phyloP scores from a whole-genome alignment of 2,113 vertebrate species.

The Xenopus laevis region DNA sequence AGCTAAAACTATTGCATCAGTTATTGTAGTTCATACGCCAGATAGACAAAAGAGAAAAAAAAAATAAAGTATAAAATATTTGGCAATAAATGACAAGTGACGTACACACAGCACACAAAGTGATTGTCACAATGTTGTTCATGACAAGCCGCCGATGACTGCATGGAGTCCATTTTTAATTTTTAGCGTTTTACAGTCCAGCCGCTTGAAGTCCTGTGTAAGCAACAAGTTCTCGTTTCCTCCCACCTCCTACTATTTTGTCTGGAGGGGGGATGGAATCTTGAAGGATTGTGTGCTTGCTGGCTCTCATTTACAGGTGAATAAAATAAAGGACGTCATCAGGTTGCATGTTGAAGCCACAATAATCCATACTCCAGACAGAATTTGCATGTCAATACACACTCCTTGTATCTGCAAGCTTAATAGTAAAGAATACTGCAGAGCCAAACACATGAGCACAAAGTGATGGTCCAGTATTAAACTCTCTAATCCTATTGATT shows the following conservation, averaged over 20 bases:
- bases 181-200: background rate
- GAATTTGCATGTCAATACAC: constrained; percentile 6
- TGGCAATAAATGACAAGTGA: constrained; percentile 61
- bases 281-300: background rate
- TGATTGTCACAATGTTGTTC: constrained; percentile 51
- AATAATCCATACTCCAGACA: background rate
- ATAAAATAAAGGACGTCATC: background rate
- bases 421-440: background rate
- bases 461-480: too few relatives aligned
- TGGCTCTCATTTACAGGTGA: background rate
- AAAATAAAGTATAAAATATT: constrained; percentile 63
- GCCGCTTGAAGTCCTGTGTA: constrained; percentile 1
- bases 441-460: too few relatives aligned
- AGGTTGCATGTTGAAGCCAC: background rate
- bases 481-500: too few relatives aligned
- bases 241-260: background rate
- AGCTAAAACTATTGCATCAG: constrained; percentile 40
- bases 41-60: constrained; percentile 36
- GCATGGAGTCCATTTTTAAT: background rate
- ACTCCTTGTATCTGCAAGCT: constrained; percentile 14
- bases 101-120: constrained; percentile 56
- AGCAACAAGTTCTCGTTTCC: background rate
- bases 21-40: constrained; percentile 26
- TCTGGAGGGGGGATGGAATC: background rate
- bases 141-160: constrained; percentile 39